phyloP scores from a whole-genome alignment of 2,888 invertebrate species.

The Acanthococcus lagerstroemiae region DNA sequence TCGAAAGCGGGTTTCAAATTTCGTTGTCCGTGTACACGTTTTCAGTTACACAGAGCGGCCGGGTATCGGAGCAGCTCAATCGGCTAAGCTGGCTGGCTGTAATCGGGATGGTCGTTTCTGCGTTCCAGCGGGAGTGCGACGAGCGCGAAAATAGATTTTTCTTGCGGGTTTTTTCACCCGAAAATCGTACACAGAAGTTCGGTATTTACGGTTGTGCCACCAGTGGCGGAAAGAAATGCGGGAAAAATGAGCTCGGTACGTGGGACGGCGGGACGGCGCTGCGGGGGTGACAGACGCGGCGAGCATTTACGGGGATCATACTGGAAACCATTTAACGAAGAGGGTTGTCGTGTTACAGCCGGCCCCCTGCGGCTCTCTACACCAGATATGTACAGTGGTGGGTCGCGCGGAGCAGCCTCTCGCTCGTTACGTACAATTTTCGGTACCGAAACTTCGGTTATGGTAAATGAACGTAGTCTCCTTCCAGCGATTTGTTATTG shows the following conservation, averaged over 20 bases:
- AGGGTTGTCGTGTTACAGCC: constrained; percentile 19
- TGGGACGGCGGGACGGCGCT: neutral
- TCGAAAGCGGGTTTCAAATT: too few species aligned
- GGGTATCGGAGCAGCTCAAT: too few species aligned
- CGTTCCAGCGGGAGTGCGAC: neutral
- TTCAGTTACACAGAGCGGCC: too few species aligned
- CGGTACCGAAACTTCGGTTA: neutral
- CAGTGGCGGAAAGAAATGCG: neutral
- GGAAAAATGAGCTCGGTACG: neutral
- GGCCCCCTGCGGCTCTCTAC: constrained; percentile 1
- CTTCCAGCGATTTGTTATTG: constrained; percentile 6
- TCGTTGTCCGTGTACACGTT: too few species aligned
- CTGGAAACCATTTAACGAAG: constrained; percentile 14
- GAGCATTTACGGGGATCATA: constrained; percentile 9
- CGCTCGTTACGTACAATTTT: constrained; percentile 5
- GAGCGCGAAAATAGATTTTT: neutral
- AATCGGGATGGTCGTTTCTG: too few species aligned
- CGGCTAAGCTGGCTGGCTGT: too few species aligned
- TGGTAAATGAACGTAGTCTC: neutral
- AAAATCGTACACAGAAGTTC: neutral
- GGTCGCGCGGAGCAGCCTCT: neutral
- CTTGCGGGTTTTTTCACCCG: neutral
- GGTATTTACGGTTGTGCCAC: neutral
- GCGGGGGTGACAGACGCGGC: neutral
- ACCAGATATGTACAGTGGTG: neutral